phyloP scores from a whole-genome alignment of 1,140 invertebrate species.

The Eubasilissa regina region DNA sequence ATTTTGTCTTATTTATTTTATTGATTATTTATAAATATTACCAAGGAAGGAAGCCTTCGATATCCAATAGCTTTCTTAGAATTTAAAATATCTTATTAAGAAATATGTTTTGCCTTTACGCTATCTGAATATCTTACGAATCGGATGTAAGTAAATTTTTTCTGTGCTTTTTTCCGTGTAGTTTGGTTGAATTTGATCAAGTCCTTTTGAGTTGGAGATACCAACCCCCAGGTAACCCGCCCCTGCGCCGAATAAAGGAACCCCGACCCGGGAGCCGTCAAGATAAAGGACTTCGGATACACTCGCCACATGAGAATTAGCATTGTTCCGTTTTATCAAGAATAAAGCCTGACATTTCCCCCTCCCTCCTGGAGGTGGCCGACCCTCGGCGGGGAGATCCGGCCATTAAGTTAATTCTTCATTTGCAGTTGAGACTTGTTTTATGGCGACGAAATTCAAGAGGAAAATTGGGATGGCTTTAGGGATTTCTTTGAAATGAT shows the following conservation, averaged over 20 bases:
- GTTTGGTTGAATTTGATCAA: too few species aligned
- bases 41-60: too few species aligned
- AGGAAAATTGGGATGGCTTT: conserved; percentile 26
- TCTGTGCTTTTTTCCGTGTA: too few species aligned
- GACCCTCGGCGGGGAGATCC: conserved; percentile 9
- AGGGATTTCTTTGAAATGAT: conserved; percentile 20
- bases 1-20: too few species aligned
- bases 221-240: not conserved
- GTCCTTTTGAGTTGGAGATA: too few species aligned
- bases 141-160: too few species aligned
- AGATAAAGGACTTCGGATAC: conserved; percentile 56
- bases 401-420: conserved; percentile 44
- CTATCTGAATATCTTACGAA: too few species aligned
- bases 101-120: too few species aligned
- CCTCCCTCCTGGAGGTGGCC: not conserved
- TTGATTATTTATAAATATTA: too few species aligned
- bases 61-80: too few species aligned
- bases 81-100: too few species aligned
- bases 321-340: conserved; percentile 56
- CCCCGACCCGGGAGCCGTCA: conserved; percentile 17
- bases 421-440: conserved; percentile 41
- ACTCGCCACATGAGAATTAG: conserved; percentile 55
- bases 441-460: conserved; percentile 30
- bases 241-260: conserved; percentile 9
- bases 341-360: conserved; percentile 54